Evolutionary conservation across 1,140 invertebrate genomes (phyloP).

Genomic region (Cherax destructor): DNA sequence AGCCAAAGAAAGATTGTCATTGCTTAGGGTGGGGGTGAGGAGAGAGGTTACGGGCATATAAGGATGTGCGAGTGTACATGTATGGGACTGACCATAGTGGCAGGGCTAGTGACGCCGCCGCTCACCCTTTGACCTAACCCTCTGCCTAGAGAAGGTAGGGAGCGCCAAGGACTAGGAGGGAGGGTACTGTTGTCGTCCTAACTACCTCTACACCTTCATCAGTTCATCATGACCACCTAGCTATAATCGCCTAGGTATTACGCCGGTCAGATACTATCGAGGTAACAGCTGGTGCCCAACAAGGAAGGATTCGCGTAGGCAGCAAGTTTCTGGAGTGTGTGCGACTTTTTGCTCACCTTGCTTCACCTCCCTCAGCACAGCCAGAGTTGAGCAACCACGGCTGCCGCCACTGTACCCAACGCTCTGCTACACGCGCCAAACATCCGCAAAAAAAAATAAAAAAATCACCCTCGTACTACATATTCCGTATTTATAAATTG

Average conservation of each 20-base stretch:
- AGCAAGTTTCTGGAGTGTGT: background rate
- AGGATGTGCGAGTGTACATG: background rate
- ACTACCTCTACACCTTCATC: background rate
- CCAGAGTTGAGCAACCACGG: constrained; percentile 12
- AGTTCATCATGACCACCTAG: background rate
- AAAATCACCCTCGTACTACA: background rate
- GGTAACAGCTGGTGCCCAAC: constrained; percentile 3
- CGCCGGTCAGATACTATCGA: background rate
- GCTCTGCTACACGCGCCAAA: background rate
- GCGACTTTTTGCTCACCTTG: constrained; percentile 23
- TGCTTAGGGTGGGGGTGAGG: too few species aligned
- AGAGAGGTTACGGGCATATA: too few species aligned
- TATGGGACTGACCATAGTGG: background rate
- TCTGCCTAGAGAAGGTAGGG: background rate
- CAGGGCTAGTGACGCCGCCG: too few species aligned
- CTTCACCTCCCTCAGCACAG: constrained; percentile 15
- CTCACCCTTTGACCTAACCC: background rate
- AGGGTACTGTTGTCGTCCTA: background rate
- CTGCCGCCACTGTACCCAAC: background rate
- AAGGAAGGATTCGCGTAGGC: constrained; percentile 48
- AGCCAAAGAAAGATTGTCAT: too few species aligned
- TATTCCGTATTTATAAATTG: background rate
- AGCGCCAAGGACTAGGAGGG: background rate
- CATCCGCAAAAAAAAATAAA: background rate
- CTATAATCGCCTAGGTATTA: background rate